Percentiles rank a stretch among this genome's conserved stretches.
phyloP scores from a whole-genome alignment of 2,888 invertebrate species.

The Caenorhabditis sp. region DNA sequence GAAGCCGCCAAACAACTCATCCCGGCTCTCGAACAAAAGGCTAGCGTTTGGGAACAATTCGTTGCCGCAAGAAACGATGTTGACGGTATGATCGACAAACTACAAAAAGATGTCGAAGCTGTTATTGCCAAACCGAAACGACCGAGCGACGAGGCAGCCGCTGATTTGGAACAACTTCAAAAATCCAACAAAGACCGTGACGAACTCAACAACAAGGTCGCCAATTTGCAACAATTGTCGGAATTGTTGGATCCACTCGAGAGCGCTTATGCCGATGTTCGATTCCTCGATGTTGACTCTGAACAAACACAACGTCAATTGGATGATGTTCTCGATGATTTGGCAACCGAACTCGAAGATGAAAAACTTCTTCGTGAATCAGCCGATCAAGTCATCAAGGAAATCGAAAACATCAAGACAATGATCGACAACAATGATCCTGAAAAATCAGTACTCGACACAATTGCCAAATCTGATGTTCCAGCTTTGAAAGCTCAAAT shows the following conservation, averaged over 20 bases:
- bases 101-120: slow-evolving; percentile 38
- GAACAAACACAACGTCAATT: slow-evolving; percentile 51
- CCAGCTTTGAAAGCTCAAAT: slow-evolving; percentile 43
- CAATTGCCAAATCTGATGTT: slow-evolving; percentile 14
- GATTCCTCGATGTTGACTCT: slow-evolving; percentile 56
- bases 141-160: slow-evolving; percentile 24
- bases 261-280: slow-evolving; percentile 57
- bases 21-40: slow-evolving; percentile 43
- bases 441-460: slow-evolving; percentile 10
- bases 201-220: slow-evolving; percentile 36
- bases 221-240: slow-evolving; percentile 51
- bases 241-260: slow-evolving; percentile 58
- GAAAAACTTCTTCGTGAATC: slow-evolving; percentile 50
- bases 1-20: slow-evolving; percentile 33
- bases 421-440: slow-evolving; percentile 20
- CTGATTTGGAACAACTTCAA: slow-evolving; percentile 30
- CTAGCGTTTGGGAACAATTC: slow-evolving; percentile 51
- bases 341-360: slow-evolving; percentile 42
- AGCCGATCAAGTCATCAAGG: slow-evolving; percentile 43
- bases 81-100: slow-evolving; percentile 41
- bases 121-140: slow-evolving; percentile 30
- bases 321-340: slow-evolving; percentile 46
- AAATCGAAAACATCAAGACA: slow-evolving; percentile 36
- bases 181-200: slow-evolving; percentile 30
- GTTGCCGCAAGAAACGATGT: slow-evolving; percentile 47